Evolutionary conservation across 2,888 invertebrate species (phyloP), one percentile per base, ranked within the genome.

Genomic region (Ommatoiulus sabulosus): DNA sequence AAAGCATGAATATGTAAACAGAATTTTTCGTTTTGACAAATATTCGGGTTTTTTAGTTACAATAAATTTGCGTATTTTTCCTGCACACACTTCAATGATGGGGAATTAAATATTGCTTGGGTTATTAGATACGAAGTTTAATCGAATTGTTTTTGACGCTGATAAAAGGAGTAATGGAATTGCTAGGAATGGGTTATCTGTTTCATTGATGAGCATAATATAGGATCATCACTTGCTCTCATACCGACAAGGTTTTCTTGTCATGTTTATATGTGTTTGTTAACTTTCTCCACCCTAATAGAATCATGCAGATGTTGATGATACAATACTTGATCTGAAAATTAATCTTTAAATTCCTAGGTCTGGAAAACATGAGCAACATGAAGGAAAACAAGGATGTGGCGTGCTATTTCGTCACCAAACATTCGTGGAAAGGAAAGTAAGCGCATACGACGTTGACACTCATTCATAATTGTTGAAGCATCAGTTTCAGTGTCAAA

Each of bases 371-470:
- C 43, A 84, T 84, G 57, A 48, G 35, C 84, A n/a, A 12, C 12
- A 80, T 97, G 92, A 96, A 96, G 94, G 97, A 98, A 93, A 99
- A 98, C 94, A 95, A 96, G 92, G 99, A 99, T 95, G 95, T 98
- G 92, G 97, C 97, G 91, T 98, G 99, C 92, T 99, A 97, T 94
- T 95, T 97, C 92, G 98, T 99, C 92, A 98, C 97, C 57, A 99
- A 99, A 94, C 98, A 98, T 93, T 98, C 94, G 89, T 99, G 99
- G 99, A 99, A 98, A 93, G 99, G 99, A 93, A 99, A 97, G 96
- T 97, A 93, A 94, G 95, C n/a, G 15, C 63, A 57, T 10, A 3
- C 15, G 3, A 15, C 2, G n/a, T n/a, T 72, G n/a, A 7, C 3
- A 3, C 0, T 20, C 8, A 7, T 6, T n/a, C n/a, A n/a, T n/a